Evolutionary conservation across 2,113 vertebrate species (phyloP).

Genomic region (Syngnathus typhle): DNA sequence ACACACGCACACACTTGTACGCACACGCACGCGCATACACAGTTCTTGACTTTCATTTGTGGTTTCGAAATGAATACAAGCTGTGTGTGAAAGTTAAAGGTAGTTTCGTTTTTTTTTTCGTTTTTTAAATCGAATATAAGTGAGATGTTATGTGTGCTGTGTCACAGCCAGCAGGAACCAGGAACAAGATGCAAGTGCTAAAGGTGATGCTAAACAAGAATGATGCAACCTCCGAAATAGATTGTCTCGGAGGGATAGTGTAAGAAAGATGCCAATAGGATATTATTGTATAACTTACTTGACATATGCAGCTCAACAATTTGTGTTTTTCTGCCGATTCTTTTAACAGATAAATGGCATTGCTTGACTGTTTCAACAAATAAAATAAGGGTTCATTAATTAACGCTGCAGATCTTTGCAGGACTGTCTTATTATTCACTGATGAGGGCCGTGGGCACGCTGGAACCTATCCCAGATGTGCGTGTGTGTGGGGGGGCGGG

Average conservation of each 20-base stretch:
- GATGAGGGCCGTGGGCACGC: background rate
- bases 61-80: background rate
- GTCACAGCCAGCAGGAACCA: background rate
- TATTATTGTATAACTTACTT: background rate
- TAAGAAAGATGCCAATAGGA: background rate
- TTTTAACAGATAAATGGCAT: background rate
- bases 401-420: background rate
- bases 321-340: background rate
- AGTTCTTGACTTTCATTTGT: slow-evolving; percentile 16
- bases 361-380: background rate
- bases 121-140: background rate
- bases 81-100: background rate
- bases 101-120: background rate
- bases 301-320: background rate
- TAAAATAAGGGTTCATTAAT: background rate
- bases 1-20: no score
- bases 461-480: no score
- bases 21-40: slow-evolving; percentile 9
- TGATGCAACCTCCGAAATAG: background rate
- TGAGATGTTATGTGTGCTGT: background rate
- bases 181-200: background rate
- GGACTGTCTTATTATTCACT: background rate
- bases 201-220: background rate
- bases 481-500: no score
- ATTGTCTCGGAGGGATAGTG: background rate